Conservation (phyloP, 2,888 invertebrate genomes). For the Resseliella maxima region DNA sequence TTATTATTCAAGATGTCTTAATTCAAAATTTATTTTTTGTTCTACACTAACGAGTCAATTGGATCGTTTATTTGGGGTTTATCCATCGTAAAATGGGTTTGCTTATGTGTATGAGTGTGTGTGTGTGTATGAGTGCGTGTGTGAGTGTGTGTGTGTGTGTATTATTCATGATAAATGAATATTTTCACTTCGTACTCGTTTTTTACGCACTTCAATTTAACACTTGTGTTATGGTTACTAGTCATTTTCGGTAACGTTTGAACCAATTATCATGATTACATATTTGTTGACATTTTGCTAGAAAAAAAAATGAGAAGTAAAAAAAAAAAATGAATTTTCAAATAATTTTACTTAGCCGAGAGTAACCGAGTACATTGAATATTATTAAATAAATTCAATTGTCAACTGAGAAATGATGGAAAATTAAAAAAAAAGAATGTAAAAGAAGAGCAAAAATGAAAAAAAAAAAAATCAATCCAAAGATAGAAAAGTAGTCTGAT, state of each 20-base stretch:
- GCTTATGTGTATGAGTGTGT: no score
- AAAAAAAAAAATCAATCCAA: neutral
- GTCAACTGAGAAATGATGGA: no score
- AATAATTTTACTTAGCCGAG: slow-evolving; percentile 1
- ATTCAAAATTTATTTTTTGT: neutral
- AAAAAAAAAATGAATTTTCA: neutral
- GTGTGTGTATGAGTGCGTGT: no score
- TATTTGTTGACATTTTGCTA: neutral
- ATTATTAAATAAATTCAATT: no score
- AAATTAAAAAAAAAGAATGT: no score
- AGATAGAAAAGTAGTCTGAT: no score
- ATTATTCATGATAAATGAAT: neutral
- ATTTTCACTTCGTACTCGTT: neutral
- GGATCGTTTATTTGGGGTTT: no score
- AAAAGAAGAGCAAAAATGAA: no score
- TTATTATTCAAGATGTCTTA: neutral
- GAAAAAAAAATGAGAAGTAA: neutral
- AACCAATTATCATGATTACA: slow-evolving; percentile 39
- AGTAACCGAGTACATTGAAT: no score
- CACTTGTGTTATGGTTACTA: neutral
- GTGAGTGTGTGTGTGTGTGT: no score
- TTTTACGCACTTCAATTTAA: neutral
- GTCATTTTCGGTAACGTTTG: slow-evolving; percentile 4
- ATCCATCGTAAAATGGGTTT: no score
- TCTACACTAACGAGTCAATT: neutral